Percentiles rank a stretch among this genome's conserved stretches.
These are phyloP conservation scores for Istiophorus platypterus DNA, from an alignment of 2,113 vertebrate genomes.

Conservation along the genomic window DNA sequence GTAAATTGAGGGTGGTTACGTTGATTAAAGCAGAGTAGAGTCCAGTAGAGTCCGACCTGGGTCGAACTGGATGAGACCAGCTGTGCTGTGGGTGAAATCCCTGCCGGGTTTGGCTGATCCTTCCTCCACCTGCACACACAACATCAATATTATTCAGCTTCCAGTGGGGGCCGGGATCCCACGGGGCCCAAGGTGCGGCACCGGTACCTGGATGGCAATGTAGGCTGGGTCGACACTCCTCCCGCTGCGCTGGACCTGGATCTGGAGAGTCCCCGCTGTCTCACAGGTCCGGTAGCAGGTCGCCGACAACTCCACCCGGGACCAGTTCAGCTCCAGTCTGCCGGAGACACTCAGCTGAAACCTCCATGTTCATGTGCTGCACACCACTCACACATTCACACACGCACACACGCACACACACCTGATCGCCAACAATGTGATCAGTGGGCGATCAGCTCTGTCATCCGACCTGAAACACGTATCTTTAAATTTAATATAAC, in stretches of 20 bases:
- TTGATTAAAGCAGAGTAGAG: not conserved
- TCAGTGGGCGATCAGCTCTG: no score
- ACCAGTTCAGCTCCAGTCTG: slow-evolving; percentile 83
- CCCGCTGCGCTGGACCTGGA: slow-evolving; percentile 81
- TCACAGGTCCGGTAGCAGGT: slow-evolving; percentile 81
- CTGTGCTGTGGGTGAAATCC: slow-evolving; percentile 83
- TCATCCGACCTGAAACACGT: no score
- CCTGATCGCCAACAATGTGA: no score
- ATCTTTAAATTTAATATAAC: no score
- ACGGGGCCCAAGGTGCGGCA: not conserved
- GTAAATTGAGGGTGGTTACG: no score
- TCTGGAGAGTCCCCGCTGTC: slow-evolving; percentile 78
- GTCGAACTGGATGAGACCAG: slow-evolving; percentile 83
- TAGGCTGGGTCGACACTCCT: slow-evolving; percentile 82
- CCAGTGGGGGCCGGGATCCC: no score
- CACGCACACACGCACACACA: not conserved
- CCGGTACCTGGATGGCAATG: slow-evolving; percentile 75
- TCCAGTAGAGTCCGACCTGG: slow-evolving; percentile 67
- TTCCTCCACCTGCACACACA: slow-evolving; percentile 78
- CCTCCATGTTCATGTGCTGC: not conserved
- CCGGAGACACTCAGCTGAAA: slow-evolving; percentile 21
- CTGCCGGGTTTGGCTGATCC: slow-evolving; percentile 76
- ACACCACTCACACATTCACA: not conserved
- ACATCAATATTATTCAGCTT: no score
- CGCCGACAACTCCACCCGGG: slow-evolving; percentile 76